Evolutionary conservation across 64 coral and sea anemone genomes (phyloP).

Genomic region (Stylophora pistillata): DNA sequence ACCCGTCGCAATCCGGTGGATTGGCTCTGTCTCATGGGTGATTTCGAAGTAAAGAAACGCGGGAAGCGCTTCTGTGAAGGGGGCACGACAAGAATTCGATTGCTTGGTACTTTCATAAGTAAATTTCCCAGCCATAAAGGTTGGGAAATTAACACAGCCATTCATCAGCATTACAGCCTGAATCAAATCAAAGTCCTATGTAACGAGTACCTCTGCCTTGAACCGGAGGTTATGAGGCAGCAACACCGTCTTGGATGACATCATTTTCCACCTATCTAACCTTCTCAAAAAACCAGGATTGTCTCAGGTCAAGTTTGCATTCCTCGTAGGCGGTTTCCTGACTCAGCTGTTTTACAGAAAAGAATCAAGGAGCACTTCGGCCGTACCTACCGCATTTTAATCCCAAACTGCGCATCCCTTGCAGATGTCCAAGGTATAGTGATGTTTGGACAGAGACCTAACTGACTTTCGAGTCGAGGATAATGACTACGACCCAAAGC

Average conservation of each 20-base stretch:
- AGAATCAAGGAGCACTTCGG: neutral
- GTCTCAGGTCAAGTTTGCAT: neutral
- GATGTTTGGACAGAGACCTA: neutral
- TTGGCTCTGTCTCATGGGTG: conserved; percentile 37
- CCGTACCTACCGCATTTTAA: neutral
- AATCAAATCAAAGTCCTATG: neutral
- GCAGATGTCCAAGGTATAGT: conserved; percentile 35
- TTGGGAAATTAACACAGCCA: neutral
- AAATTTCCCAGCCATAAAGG: neutral
- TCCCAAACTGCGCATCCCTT: neutral
- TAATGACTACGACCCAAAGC: conserved; percentile 6
- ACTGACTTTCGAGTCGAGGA: conserved; percentile 19
- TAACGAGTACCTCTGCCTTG: conserved; percentile 17
- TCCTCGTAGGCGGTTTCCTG: conserved; percentile 52
- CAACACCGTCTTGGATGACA: conserved; percentile 1
- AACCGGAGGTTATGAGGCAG: neutral
- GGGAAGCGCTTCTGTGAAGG: neutral
- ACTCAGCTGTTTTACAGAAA: neutral
- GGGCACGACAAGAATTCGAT: neutral
- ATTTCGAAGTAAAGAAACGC: conserved; percentile 56
- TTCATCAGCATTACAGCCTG: conserved; percentile 11
- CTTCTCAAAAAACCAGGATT: neutral
- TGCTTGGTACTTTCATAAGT: conserved; percentile 3
- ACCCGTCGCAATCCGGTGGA: neutral
- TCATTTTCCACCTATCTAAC: neutral